Percentiles rank a stretch among this genome's conserved stretches.
These are phyloP conservation scores for Centropus unirufus DNA, from an alignment of 2,113 vertebrate genomes.

Conservation along the genomic window DNA sequence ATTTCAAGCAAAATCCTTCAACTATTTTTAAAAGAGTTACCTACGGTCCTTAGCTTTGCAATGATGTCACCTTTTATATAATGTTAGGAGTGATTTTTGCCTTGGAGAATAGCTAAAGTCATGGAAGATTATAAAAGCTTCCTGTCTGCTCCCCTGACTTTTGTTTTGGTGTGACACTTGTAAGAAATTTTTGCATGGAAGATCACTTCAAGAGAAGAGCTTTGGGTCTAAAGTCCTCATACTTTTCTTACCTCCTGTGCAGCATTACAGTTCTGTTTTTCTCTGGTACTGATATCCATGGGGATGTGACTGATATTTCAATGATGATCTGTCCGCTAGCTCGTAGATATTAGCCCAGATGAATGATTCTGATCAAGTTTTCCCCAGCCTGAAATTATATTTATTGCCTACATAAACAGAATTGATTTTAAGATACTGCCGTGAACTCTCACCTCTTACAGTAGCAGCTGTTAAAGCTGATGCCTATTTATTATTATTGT, in stretches of 20 bases:
- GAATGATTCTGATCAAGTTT: neutral
- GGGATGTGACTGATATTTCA: neutral
- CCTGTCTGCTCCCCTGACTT: neutral
- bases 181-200: fast-evolving
- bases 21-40: neutral
- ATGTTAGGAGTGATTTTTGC: neutral
- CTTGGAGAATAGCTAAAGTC: neutral
- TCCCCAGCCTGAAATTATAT: neutral
- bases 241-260: neutral
- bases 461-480: neutral
- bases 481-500: neutral
- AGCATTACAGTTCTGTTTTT: neutral
- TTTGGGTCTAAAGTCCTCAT: neutral
- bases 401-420: neutral
- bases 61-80: neutral
- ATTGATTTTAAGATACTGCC: neutral
- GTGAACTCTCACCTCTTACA: neutral
- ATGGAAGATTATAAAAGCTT: neutral
- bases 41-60: neutral
- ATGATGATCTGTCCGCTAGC: neutral
- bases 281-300: neutral
- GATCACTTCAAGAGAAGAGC: neutral
- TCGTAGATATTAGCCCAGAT: neutral
- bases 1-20: neutral
- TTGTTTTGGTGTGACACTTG: neutral